phyloP scores from a whole-genome alignment of 2,797 vertebrate genomes.

The Rhinophrynus dorsalis region DNA sequence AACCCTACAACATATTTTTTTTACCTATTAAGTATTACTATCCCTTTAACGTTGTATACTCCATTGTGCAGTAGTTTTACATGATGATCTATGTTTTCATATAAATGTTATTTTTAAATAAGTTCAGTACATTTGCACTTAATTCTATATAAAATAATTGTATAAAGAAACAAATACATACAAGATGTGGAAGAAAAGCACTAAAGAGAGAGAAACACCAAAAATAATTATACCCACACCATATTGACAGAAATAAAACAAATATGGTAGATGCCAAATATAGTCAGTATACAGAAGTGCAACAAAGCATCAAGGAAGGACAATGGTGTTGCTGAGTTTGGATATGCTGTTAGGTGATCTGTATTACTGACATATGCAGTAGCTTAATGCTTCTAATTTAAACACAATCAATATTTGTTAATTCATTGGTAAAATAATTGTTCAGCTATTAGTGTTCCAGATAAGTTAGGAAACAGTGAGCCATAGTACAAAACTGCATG shows the following conservation, averaged over 20 bases:
- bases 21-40: too few species aligned
- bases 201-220: too few species aligned
- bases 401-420: slow-evolving; percentile 77
- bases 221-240: neutral
- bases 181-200: too few species aligned
- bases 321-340: slow-evolving; percentile 57
- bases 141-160: too few species aligned
- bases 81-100: too few species aligned
- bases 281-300: slow-evolving; percentile 12
- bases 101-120: too few species aligned
- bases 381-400: slow-evolving; percentile 64
- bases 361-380: slow-evolving; percentile 63
- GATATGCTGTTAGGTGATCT: slow-evolving; percentile 80
- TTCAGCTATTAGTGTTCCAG: slow-evolving; percentile 54
- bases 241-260: slow-evolving; percentile 4
- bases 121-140: too few species aligned
- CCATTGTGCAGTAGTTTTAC: too few species aligned
- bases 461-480: slow-evolving; percentile 6
- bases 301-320: slow-evolving; percentile 31
- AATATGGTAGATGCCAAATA: slow-evolving; percentile 23
- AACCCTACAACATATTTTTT: too few species aligned
- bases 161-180: too few species aligned
- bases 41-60: too few species aligned
- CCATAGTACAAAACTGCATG: neutral
- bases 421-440: too few species aligned